Conservation (phyloP, 64 coral and sea anemone species). For the Trachythela sp. region DNA sequence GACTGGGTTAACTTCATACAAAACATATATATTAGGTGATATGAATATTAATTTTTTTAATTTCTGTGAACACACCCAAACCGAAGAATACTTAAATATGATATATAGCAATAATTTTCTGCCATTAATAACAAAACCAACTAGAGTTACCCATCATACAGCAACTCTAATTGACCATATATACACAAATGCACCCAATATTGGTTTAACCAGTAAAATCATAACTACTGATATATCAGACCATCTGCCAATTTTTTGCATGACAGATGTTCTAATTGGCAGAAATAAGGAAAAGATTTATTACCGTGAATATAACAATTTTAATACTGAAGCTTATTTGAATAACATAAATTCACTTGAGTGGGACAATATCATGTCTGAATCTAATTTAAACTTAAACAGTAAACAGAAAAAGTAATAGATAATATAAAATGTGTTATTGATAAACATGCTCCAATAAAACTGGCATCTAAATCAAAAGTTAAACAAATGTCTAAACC, state of each 20-base stretch:
- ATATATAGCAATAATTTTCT: conserved; percentile 48
- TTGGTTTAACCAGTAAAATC: conserved; percentile 30
- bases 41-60: conserved; percentile 56
- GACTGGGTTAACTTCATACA: conserved; percentile 20
- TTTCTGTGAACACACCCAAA: conserved; percentile 29
- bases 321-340: background rate
- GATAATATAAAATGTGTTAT: background rate
- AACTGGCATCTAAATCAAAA: background rate
- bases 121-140: conserved; percentile 54
- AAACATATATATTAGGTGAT: conserved; percentile 47
- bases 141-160: conserved; percentile 38
- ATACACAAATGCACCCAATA: conserved; percentile 41
- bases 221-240: conserved; percentile 49
- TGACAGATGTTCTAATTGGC: background rate
- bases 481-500: background rate
- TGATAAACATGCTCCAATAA: conserved; percentile 1
- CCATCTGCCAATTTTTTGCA: conserved; percentile 51
- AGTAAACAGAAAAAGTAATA: background rate
- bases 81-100: conserved; percentile 55
- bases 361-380: background rate
- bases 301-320: conserved; percentile 9
- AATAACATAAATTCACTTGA: conserved; percentile 14
- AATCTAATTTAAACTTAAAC: background rate
- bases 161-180: conserved; percentile 48
- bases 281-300: background rate